Conservation (phyloP, 2,888 invertebrate genomes). For the Rotaria magnacalcarata region DNA sequence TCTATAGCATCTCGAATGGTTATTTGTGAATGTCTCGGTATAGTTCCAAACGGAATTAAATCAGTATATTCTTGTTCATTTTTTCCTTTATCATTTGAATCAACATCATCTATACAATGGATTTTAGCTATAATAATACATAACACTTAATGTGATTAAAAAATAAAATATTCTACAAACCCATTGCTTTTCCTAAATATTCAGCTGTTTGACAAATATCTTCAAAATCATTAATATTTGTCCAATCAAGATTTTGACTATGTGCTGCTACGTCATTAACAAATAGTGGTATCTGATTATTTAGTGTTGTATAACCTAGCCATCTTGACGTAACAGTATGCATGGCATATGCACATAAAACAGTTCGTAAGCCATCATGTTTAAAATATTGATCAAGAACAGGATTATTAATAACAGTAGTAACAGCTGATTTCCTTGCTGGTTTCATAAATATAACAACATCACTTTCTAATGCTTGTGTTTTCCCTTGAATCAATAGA, state of each 20-base stretch:
- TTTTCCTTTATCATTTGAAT: neutral
- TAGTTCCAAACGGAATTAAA: neutral
- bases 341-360: neutral
- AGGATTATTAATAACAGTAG: neutral
- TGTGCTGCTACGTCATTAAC: neutral
- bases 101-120: neutral
- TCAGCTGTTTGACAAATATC: neutral
- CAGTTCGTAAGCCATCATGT: constrained; percentile 18
- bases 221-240: neutral
- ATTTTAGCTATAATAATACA: neutral
- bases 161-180: neutral
- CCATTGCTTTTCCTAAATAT: neutral
- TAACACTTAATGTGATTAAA: neutral
- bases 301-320: neutral
- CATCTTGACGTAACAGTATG: neutral
- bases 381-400: neutral
- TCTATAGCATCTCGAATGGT: neutral
- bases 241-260: neutral
- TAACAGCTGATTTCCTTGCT: neutral
- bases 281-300: neutral
- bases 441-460: neutral
- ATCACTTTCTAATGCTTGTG: constrained; percentile 1
- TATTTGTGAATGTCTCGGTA: neutral
- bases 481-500: neutral
- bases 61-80: neutral